Evolutionary conservation across 1,140 invertebrate species (phyloP), one percentile per base, ranked within the genome.

Genomic region (Pogonomyrmex californicus): DNA sequence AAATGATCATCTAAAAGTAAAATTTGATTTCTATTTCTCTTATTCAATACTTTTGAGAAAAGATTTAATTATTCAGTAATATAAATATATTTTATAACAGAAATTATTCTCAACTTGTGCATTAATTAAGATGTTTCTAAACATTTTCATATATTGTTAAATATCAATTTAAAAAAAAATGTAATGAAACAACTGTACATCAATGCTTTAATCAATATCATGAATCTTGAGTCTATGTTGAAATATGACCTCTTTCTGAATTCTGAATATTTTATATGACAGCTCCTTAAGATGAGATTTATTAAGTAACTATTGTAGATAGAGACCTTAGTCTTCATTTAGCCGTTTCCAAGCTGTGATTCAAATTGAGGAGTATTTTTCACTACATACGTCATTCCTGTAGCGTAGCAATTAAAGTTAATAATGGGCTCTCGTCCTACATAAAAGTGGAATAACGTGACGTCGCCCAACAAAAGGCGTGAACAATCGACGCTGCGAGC

Each of bases 331-430:
- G 62, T 41, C 17, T 7, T 2, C 12, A 10, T n/a, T n/a, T n/a
- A n/a, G 30, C 23, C n/a, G 23, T 4, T 36, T 54, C 1, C 33
- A 41, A 23, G 23, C 9, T 33, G 36, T 2, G 33, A 14, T 56
- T 41, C 54, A 81, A 81, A 54, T 47, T n/a, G 17, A 71, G 51
- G 47, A 73, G 49, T 60, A 49, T 75, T 83, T 75, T 75, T 73
- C 30, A n/a, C 10, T 51, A 51, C 17, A 17, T 6, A 62, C n/a
- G 56, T 73, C 66, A 36, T 47, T 68, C 60, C 66, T 36, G 51
- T 68, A 68, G 33, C 17, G n/a, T 60, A 51, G 44, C 54, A 83
- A 83, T 83, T 75, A 83, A 83, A 83, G 51, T 83, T 82, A 83
- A 75, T 83, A 83, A 83, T 75, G 54, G 60, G n/a, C 56, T 75